These are phyloP conservation scores for Drosophila simulans DNA, from an alignment of 1,140 invertebrate genomes.

Conservation along the genomic window DNA sequence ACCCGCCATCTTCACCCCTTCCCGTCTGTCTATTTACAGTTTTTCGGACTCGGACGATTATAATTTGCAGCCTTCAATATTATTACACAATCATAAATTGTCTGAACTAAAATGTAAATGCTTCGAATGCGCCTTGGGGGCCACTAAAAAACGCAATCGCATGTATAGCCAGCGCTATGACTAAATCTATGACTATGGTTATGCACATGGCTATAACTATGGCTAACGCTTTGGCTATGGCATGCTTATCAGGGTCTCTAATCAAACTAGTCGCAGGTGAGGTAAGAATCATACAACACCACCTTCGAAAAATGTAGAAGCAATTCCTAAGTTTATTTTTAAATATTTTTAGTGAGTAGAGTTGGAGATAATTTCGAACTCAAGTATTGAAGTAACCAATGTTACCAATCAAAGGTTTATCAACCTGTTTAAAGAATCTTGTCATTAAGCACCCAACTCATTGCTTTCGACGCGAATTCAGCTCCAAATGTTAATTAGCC, in stretches of 20 bases:
- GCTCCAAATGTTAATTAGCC: conserved; percentile 41
- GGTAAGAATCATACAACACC: neutral
- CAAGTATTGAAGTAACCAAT: too few relatives aligned
- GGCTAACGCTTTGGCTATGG: conserved; percentile 34
- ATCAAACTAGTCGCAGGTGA: neutral
- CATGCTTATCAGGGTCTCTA: conserved; percentile 28
- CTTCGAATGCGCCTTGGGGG: conserved; percentile 36
- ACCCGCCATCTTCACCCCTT: neutral
- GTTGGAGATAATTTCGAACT: too few relatives aligned
- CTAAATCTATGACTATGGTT: conserved; percentile 34
- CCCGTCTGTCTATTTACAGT: conserved; percentile 13
- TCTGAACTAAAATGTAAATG: conserved; percentile 44
- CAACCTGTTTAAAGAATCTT: conserved; percentile 10
- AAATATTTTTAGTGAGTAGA: too few relatives aligned
- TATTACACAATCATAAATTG: conserved; percentile 62
- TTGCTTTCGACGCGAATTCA: conserved; percentile 11
- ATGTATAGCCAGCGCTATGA: conserved; percentile 28
- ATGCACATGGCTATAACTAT: conserved; percentile 28
- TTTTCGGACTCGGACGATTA: conserved; percentile 39
- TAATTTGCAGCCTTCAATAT: conserved; percentile 56
- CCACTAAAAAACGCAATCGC: conserved; percentile 26
- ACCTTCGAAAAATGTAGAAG: neutral
- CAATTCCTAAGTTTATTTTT: neutral
- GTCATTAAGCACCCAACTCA: conserved; percentile 11
- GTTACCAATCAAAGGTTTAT: conserved; percentile 5